Percentiles rank a stretch among this genome's conserved stretches.
Evolutionary conservation across 2,888 invertebrate species (phyloP).

Genomic region (Hemistola chrysoprasaria): DNA sequence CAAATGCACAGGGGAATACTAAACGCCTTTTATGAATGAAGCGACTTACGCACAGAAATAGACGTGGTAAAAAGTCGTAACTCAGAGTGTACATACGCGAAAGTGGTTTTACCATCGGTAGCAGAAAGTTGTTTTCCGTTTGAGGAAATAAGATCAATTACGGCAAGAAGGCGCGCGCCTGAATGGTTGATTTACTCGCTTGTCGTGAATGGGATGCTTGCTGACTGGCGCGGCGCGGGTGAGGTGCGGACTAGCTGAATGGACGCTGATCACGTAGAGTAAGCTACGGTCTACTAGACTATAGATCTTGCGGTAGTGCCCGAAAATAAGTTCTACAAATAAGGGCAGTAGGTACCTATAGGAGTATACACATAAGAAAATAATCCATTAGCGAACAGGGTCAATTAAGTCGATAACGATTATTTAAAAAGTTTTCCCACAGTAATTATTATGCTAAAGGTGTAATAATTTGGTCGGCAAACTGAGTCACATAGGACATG

Average conservation of each 20-base stretch:
- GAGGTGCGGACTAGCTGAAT: constrained; percentile 76
- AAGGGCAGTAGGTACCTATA: no score
- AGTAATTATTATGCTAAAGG: constrained; percentile 7
- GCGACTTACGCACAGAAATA: constrained; percentile 61
- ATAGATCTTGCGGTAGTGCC: constrained; percentile 5
- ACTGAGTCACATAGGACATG: constrained; percentile 31
- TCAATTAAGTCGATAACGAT: no score
- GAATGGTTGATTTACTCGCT: constrained; percentile 76
- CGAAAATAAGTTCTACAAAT: no score
- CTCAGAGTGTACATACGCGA: constrained; percentile 61
- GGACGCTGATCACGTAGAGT: constrained; percentile 23
- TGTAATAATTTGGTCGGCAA: constrained; percentile 3
- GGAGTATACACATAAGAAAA: no score
- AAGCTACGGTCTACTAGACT: neutral
- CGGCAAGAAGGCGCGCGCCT: constrained; percentile 53
- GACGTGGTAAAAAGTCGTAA: constrained; percentile 73
- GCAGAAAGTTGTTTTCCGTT: constrained; percentile 78
- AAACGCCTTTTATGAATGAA: constrained; percentile 39
- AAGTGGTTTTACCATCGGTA: constrained; percentile 70
- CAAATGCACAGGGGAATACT: constrained; percentile 25
- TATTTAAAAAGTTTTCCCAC: constrained; percentile 6
- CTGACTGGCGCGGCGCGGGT: constrained; percentile 47
- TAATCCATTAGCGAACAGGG: no score
- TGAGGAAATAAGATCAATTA: constrained; percentile 60
- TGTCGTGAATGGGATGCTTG: constrained; percentile 77